Percentiles rank a stretch among this genome's conserved stretches.
Conservation (phyloP, 1,140 invertebrate genomes). For the Spodoptera litura region DNA sequence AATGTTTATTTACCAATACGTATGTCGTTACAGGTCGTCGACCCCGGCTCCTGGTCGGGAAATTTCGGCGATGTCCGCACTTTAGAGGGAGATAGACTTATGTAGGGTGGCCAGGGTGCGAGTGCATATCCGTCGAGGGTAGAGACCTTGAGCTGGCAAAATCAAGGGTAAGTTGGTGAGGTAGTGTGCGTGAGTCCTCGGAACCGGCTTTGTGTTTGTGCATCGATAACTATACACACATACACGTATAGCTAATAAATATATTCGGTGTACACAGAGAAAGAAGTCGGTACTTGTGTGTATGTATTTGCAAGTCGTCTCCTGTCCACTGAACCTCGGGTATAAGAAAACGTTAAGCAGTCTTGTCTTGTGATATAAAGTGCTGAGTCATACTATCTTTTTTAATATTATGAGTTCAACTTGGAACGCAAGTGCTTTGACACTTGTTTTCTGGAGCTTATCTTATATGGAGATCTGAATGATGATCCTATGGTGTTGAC, state of each 20-base stretch:
- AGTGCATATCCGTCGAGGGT: conserved; percentile 73
- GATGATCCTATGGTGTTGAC: no score
- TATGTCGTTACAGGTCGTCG: conserved; percentile 76
- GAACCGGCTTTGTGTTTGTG: conserved; percentile 62
- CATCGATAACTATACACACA: conserved; percentile 51
- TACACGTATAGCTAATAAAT: conserved; percentile 44
- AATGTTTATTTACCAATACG: conserved; percentile 85
- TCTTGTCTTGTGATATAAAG: conserved; percentile 35
- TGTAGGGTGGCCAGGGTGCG: conserved; percentile 63
- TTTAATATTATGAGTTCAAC: conserved; percentile 40
- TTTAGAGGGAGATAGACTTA: conserved; percentile 76
- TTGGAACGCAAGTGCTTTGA: conserved; percentile 2
- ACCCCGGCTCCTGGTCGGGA: conserved; percentile 73
- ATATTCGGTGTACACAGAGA: conserved; percentile 41
- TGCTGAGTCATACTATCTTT: conserved; percentile 20
- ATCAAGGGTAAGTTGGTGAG: conserved; percentile 81
- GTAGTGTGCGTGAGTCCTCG: conserved; percentile 68
- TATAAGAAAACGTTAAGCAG: conserved; percentile 39
- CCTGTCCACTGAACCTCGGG: conserved; percentile 40
- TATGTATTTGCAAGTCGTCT: conserved; percentile 45
- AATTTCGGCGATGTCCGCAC: conserved; percentile 81
- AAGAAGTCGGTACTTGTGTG: conserved; percentile 41
- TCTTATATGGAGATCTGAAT: background rate
- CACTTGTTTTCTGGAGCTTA: background rate
- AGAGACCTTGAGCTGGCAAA: conserved; percentile 85